Percentiles rank a stretch among this genome's conserved stretches.
Evolutionary conservation across 2,888 invertebrate species (phyloP).

Genomic region (Phanerotoma sp.): DNA sequence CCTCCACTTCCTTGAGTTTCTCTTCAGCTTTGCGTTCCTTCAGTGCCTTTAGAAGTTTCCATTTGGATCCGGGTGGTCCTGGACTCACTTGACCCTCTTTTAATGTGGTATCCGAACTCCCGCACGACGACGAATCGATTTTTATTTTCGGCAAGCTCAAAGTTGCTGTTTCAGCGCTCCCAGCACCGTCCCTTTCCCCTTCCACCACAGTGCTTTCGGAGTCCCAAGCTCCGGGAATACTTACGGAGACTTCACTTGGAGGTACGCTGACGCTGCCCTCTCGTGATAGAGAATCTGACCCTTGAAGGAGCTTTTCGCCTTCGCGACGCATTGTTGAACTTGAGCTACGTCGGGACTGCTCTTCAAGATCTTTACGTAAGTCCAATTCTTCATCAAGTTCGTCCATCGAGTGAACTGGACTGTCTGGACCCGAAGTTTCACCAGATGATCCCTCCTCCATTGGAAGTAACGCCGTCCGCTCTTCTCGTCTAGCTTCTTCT

Average conservation of each 20-base stretch:
- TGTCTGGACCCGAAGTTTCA: slow-evolving; percentile 87
- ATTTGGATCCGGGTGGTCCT: slow-evolving; percentile 76
- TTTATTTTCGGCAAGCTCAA: slow-evolving; percentile 60
- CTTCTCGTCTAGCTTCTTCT: slow-evolving; percentile 51
- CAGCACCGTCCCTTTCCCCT: slow-evolving; percentile 51
- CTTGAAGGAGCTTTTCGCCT: slow-evolving; percentile 49
- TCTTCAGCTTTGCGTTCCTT: slow-evolving; percentile 90
- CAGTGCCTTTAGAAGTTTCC: slow-evolving; percentile 86
- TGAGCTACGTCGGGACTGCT: slow-evolving; percentile 52
- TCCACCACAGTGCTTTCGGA: slow-evolving; percentile 55
- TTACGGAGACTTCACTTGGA: slow-evolving; percentile 55
- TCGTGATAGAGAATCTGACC: slow-evolving; percentile 52
- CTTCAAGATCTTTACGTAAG: slow-evolving; percentile 57
- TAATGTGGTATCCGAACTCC: slow-evolving; percentile 50
- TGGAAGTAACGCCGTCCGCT: slow-evolving; percentile 39
- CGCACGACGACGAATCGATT: slow-evolving; percentile 57
- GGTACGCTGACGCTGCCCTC: slow-evolving; percentile 57
- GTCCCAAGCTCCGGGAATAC: slow-evolving; percentile 55
- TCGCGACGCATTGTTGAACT: slow-evolving; percentile 52
- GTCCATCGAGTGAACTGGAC: slow-evolving; percentile 73
- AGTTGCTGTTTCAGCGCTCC: slow-evolving; percentile 49
- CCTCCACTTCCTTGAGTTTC: slow-evolving; percentile 63
- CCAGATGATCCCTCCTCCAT: slow-evolving; percentile 71
- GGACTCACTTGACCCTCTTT: slow-evolving; percentile 56
- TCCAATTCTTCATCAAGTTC: slow-evolving; percentile 68